Base-by-base conservation (phyloP, 1,140 invertebrate genomes). In the Megalonaias nervosa region DNA sequence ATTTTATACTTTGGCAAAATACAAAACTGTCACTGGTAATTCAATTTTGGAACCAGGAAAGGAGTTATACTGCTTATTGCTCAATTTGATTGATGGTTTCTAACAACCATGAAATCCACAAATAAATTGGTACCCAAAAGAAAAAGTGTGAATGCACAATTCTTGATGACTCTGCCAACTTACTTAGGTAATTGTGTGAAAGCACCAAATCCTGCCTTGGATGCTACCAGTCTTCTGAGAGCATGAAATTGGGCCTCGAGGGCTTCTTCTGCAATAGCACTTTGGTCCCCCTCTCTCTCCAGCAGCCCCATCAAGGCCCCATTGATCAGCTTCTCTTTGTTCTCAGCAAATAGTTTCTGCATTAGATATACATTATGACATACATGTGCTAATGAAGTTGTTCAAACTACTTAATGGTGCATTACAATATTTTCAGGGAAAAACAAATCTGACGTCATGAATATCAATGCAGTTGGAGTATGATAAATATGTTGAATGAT, bases 251-350 rank as follows among this genome's bases (percentile, higher is more conserved):
- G 97, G 14, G 88, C 89, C 86, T 93, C 92, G 23, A 98, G 89
- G 84, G 97, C 95, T 58, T 93, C 90, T 93, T 93, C 19, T 91
- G 93, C 71, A 59, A 92, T 92, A 26, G 86, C 86, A 60, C 88
- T 93, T 89, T 94, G 92, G 74, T 95, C 93, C 84, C 95, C 91
- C 89, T 95, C 93, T 90, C 94, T 93, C 85, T 93, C 94, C 12
- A 96, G 93, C 73, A 98, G 92, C 13, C 94, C 93, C 87, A 94
- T 94, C 81, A 96, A 89, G 59, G 95, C 97, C 76, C 92, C 94
- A 81, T 94, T 94, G 83, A 99, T 99, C 66, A 98, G 92, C 90
- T 98, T 98, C 90, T 99, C 98, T 91, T 99, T 99, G 91, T 99
- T 99, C 91, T 99, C 98, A 16, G 97, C 95, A 93, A 99, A 99